Base-by-base conservation (phyloP, 2,113 vertebrate species). In the Perccottus glenii region DNA sequence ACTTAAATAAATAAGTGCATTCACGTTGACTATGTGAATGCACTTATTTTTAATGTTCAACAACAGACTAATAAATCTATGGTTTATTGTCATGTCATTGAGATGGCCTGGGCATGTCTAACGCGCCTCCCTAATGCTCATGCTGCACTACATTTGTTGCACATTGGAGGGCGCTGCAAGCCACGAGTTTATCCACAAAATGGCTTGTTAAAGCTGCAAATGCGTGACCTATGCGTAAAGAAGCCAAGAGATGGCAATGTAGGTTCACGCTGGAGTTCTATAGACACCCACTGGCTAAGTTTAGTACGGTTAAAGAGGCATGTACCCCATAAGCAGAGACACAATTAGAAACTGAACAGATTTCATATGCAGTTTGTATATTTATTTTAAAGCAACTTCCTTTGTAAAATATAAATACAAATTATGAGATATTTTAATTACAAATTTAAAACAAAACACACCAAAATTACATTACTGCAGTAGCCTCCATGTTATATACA, bases 371-470 rank as follows among this genome's bases (percentile, higher is more conserved):
- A 80, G 85, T 88, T 90, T 89, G 84, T 77, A 89, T 95, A 96
- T 95, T 93, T 97, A 91, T 91, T 91, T 90, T 90, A 95, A 92
- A 96, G 94, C 94, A 96, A 95, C 87, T 90, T 90, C 86, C 94
- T 95, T 96, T 96, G 96, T 95, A 98, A 98, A 98, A 98, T 98
- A 98, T 98, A 98, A 98, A 98, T 97, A 97, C 96, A 98, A 98
- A 98, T 96, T 95, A 95, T 95, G 95, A 93, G 93, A 95, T 93
- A 96, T 91, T 92, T 96, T 97, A 97, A 94, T 98, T 98, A 98
- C 96, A 98, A 98, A 98, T 95, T 97, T 96, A 96, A 95, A 97
- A 95, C 95, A 96, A 95, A 88, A 95, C 95, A 96, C 95, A 94
- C 94, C 93, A 94, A 94, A 96, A 92, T 86, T 72, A 86, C 84